These are phyloP conservation scores for Hetaerina americana DNA, from an alignment of 1,140 invertebrate species.

Conservation along the genomic window DNA sequence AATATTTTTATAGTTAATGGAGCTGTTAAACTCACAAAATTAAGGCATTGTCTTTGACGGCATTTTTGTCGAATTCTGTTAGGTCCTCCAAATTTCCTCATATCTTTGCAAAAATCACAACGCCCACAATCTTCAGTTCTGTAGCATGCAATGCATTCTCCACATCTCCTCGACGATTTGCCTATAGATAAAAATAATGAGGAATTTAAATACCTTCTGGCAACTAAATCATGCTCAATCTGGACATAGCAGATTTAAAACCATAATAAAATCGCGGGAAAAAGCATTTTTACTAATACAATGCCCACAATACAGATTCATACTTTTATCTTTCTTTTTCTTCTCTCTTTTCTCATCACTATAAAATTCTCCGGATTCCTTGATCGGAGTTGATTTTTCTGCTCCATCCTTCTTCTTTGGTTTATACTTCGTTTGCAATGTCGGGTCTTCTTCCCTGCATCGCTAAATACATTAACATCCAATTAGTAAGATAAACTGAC, in stretches of 20 bases:
- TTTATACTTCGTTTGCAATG: slow-evolving; percentile 64
- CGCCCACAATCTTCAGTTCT: slow-evolving; percentile 71
- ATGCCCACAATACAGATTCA: neutral
- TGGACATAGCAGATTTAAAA: too few species aligned
- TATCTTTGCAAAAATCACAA: slow-evolving; percentile 71
- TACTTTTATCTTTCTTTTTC: slow-evolving; percentile 14
- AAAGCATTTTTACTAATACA: neutral
- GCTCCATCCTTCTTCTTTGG: slow-evolving; percentile 35
- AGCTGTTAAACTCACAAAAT: slow-evolving; percentile 27
- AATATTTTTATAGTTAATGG: neutral
- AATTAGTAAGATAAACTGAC: slow-evolving; percentile 5
- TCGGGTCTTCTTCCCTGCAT: slow-evolving; percentile 71
- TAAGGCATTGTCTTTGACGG: slow-evolving; percentile 34
- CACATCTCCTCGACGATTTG: slow-evolving; percentile 43
- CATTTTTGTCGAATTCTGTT: slow-evolving; percentile 51
- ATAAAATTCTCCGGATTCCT: slow-evolving; percentile 33
- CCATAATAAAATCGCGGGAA: too few species aligned
- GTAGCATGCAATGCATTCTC: slow-evolving; percentile 68
- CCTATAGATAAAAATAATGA: neutral
- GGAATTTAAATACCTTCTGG: neutral
- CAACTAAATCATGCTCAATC: neutral
- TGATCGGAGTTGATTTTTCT: slow-evolving; percentile 2
- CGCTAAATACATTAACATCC: slow-evolving; percentile 28
- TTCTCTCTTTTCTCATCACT: slow-evolving; percentile 10
- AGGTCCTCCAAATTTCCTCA: slow-evolving; percentile 61